Evolutionary conservation across 2,113 vertebrate genomes (phyloP).

Genomic region (Dendropsophus ebraccatus): DNA sequence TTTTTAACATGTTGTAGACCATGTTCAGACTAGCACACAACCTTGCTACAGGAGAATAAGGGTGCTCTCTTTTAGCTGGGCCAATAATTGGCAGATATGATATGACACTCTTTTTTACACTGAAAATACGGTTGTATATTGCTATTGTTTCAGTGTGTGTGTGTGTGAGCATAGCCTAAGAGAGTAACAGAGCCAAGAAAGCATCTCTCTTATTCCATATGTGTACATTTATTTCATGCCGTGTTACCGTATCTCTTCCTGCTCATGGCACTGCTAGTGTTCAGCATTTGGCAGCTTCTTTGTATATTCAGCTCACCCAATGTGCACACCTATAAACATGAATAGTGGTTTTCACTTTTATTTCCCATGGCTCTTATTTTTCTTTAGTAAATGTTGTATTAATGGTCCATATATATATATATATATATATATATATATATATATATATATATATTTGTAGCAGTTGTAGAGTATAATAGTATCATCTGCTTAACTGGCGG

Average conservation of each 20-base stretch:
- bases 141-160: too few species aligned
- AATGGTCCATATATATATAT: neutral
- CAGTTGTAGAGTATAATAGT: neutral
- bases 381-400: neutral
- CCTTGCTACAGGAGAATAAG: too few species aligned
- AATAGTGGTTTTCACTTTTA: slow-evolving; percentile 12
- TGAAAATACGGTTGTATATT: too few species aligned
- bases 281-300: neutral
- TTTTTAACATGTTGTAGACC: too few species aligned
- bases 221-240: neutral
- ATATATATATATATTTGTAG: too few species aligned
- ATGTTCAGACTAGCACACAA: too few species aligned
- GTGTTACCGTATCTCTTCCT: neutral
- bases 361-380: neutral
- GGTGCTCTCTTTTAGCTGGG: too few species aligned
- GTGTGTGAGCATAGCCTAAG: too few species aligned
- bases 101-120: too few species aligned
- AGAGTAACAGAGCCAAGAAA: too few species aligned
- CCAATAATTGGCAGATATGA: too few species aligned
- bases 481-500: neutral
- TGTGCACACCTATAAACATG: neutral
- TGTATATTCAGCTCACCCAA: neutral
- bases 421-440: too few species aligned
- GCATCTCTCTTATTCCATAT: neutral
- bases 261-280: neutral